A percentile compares a stretch with the other conserved stretches of the same genome.
Conservation (phyloP, 2,113 vertebrate species). For the Mustelus asterias region DNA sequence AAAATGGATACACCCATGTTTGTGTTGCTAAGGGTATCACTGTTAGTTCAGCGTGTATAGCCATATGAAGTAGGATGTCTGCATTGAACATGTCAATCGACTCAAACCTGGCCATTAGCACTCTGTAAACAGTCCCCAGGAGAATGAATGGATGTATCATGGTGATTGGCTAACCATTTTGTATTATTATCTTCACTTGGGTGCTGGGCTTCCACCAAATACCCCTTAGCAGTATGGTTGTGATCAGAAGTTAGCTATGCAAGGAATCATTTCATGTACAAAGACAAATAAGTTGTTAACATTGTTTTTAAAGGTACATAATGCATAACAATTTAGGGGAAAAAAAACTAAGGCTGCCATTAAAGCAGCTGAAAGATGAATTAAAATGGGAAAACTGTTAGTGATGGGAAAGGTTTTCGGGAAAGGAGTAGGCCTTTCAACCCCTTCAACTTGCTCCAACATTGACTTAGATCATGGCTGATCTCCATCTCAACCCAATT, state of each 20-base stretch:
- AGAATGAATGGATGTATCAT: neutral
- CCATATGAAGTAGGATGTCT: neutral
- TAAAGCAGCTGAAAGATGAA: neutral
- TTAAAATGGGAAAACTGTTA: neutral
- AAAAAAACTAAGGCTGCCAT: neutral
- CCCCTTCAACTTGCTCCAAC: neutral
- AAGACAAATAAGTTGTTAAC: neutral
- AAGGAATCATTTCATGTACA: neutral
- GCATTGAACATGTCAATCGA: neutral
- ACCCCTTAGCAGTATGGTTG: neutral
- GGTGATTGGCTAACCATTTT: neutral
- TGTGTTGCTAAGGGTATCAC: neutral
- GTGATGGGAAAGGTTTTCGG: neutral
- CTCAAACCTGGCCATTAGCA: neutral
- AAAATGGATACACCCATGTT: neutral
- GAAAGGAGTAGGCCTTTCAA: neutral
- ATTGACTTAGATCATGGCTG: neutral
- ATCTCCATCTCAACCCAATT: neutral
- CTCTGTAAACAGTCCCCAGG: neutral
- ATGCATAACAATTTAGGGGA: neutral
- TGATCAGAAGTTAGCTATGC: neutral
- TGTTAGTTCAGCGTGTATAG: neutral
- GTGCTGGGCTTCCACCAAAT: neutral
- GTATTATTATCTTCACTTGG: neutral
- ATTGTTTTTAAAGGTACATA: neutral